Conservation (phyloP, 2,888 invertebrate genomes). For the Drosophila kuntzei region DNA sequence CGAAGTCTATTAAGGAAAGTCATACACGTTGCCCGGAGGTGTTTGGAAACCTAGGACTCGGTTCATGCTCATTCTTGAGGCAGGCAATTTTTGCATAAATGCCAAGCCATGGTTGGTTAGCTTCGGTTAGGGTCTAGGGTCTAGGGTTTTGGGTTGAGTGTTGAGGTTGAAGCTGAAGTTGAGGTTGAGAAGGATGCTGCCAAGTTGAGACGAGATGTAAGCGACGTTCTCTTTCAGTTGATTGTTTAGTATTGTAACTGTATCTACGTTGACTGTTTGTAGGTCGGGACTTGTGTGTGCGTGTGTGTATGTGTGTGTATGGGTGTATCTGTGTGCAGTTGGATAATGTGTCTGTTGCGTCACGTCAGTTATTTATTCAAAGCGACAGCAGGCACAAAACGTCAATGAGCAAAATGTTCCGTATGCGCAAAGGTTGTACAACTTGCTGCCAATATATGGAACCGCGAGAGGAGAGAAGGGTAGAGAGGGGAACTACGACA, state of each 20-base stretch:
- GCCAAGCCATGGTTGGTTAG: constrained; percentile 58
- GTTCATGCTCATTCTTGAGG: constrained; percentile 27
- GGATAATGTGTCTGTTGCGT: constrained; percentile 76
- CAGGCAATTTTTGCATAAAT: constrained; percentile 70
- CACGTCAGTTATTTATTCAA: constrained; percentile 81
- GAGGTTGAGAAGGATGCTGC: constrained; percentile 38
- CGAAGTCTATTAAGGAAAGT: constrained; percentile 56
- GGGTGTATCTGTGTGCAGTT: constrained; percentile 34
- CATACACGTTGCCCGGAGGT: constrained; percentile 18
- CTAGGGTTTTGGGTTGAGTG: not conserved
- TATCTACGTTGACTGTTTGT: constrained; percentile 17
- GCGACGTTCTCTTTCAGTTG: constrained; percentile 51
- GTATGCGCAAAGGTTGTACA: constrained; percentile 63
- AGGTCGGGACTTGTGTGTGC: constrained; percentile 8
- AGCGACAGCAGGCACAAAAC: constrained; percentile 82
- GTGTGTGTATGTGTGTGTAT: constrained; percentile 7
- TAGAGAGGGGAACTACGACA: constrained; percentile 5
- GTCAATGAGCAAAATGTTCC: constrained; percentile 78
- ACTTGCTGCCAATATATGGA: constrained; percentile 36
- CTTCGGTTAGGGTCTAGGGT: not conserved
- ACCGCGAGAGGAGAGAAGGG: not conserved
- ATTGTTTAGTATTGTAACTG: constrained; percentile 65
- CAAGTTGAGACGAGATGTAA: constrained; percentile 54
- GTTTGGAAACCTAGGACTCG: constrained; percentile 14
- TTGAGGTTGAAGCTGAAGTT: constrained; percentile 1